Base-by-base conservation (phyloP, 2,888 invertebrate genomes). In the Melanotus villosus region DNA sequence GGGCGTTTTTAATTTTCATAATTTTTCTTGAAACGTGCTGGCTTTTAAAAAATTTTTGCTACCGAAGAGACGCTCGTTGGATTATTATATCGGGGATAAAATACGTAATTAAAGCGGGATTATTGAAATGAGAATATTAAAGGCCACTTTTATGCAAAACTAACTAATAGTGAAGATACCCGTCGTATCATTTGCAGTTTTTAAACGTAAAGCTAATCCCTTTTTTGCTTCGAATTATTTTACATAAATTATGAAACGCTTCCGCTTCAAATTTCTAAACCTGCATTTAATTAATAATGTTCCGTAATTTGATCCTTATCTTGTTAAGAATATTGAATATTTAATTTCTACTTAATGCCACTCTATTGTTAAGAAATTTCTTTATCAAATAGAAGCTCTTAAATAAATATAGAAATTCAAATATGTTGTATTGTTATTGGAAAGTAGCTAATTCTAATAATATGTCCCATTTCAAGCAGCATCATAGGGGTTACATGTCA, bases 61-160 rank as follows among this genome's bases (percentile, higher is more conserved):
- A 52, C 30, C 16, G 26, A 52, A 16, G 10, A 6, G 30, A 16
- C 32, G n/a, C n/a, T n/a, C n/a, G 3, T 26, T 26, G 26, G 26
- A 7, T 26, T 26, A 26, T 26, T 26, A 3, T 26, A 3, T n/a
- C 32, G 10, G 10, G 16, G 16, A 16, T 14, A 30, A 32, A 52
- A 32, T 30, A 14, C 32, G 52, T 23, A 47, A 23, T 47, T 26
- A 26, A 47, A 16, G 16, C n/a, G 18, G 52, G 12, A 32, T 52
- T 52, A 52, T 52, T 32, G 52, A 32, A 52, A 52, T 52, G 52
- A 32, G 52, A 52, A 52, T 52, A 52, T 52, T 32, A 32, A 52
- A 52, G 26, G 32, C 52, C 32, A 19, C 26, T 52, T 52, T 16
- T 32, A 32, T 52, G 52, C 26, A 52, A 52, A 52, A 32, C 52